Evolutionary conservation across 2,888 invertebrate genomes (phyloP).

Genomic region (Phyllotreta striolata): DNA sequence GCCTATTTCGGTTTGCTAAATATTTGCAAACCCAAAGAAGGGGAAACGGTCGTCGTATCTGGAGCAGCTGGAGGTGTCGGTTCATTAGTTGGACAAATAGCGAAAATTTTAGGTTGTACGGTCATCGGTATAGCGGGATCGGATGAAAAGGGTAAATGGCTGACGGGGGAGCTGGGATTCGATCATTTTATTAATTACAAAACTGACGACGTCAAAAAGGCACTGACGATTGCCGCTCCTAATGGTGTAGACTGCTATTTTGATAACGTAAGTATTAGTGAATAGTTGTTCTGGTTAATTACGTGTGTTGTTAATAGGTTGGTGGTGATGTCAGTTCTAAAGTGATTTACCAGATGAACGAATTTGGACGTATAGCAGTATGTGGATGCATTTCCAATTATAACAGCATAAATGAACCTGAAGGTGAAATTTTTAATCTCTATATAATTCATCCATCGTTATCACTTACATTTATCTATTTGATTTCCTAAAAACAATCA

Average conservation of each 20-base stretch:
- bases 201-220: slow-evolving; percentile 63
- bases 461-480: background rate
- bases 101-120: slow-evolving; percentile 72
- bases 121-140: slow-evolving; percentile 78
- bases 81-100: slow-evolving; percentile 80
- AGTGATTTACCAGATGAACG: slow-evolving; percentile 71
- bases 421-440: slow-evolving; percentile 11
- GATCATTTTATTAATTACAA: slow-evolving; percentile 79
- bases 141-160: slow-evolving; percentile 74
- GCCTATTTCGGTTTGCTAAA: slow-evolving; percentile 79
- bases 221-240: slow-evolving; percentile 70
- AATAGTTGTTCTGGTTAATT: background rate
- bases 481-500: background rate
- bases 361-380: slow-evolving; percentile 70
- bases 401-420: slow-evolving; percentile 56
- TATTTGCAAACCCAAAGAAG: slow-evolving; percentile 73
- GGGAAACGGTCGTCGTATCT: slow-evolving; percentile 76
- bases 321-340: slow-evolving; percentile 73
- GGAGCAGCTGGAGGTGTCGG: slow-evolving; percentile 84
- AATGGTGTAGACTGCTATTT: slow-evolving; percentile 78
- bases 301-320: slow-evolving; percentile 60
- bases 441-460: background rate
- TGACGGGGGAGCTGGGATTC: slow-evolving; percentile 70
- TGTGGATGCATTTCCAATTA: slow-evolving; percentile 77
- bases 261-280: slow-evolving; percentile 70